phyloP scores from a whole-genome alignment of 30 jellyfish, hydroid and myxozoan genomes.

The Aurelia sp. region DNA sequence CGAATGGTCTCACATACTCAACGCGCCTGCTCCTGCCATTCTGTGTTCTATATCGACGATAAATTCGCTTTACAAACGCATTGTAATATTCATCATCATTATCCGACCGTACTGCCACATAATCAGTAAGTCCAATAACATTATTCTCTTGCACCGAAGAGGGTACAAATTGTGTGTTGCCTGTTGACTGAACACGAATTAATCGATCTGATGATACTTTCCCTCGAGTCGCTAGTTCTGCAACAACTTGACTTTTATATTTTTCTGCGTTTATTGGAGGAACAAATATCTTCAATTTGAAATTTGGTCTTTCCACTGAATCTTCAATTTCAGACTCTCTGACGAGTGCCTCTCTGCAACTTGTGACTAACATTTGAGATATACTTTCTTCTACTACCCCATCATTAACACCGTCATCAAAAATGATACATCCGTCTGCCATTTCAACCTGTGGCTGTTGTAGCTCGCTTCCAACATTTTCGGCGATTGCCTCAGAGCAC shows the following conservation, averaged over 20 bases:
- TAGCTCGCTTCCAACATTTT: neutral
- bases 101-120: slow-evolving; percentile 8
- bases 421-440: slow-evolving; percentile 15
- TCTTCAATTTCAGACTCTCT: slow-evolving; percentile 26
- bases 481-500: slow-evolving; percentile 17
- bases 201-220: slow-evolving; percentile 14
- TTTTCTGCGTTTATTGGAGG: slow-evolving; percentile 27
- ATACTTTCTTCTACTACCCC: slow-evolving; percentile 14
- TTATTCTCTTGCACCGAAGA: neutral
- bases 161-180: slow-evolving; percentile 1
- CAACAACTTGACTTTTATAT: slow-evolving; percentile 23
- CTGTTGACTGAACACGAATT: slow-evolving; percentile 18
- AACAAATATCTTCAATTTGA: slow-evolving; percentile 23
- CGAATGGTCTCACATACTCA: slow-evolving; percentile 33
- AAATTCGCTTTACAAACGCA: slow-evolving; percentile 5
- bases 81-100: slow-evolving; percentile 19
- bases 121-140: slow-evolving; percentile 16
- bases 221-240: slow-evolving; percentile 19
- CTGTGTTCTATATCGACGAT: neutral
- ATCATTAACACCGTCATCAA: slow-evolving; percentile 3
- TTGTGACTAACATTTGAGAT: slow-evolving; percentile 11
- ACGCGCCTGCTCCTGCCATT: slow-evolving; percentile 21
- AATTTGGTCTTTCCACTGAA: slow-evolving; percentile 8
- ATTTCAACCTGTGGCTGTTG: neutral
- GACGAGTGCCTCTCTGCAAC: slow-evolving; percentile 11